Conservation (phyloP, 2,888 invertebrate species). For the Agriopis leucophaearia region DNA sequence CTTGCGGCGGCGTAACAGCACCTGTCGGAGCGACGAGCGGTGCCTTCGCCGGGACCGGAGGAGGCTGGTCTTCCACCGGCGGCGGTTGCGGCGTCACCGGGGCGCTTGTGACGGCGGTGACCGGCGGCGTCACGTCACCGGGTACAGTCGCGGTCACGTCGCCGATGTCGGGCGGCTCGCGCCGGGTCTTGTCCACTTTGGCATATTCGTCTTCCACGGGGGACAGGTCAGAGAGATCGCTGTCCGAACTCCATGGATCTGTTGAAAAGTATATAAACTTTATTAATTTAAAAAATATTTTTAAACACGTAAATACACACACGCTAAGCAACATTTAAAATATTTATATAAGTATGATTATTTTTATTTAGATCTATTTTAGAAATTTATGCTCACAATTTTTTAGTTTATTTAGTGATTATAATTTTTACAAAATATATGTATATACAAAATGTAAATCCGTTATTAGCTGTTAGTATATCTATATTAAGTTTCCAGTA, state of each 20-base stretch:
- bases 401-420: too few species aligned
- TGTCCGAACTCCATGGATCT: slow-evolving; percentile 94
- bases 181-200: slow-evolving; percentile 77
- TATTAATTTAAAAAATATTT: too few species aligned
- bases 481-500: too few species aligned
- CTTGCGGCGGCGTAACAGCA: slow-evolving; percentile 19
- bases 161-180: slow-evolving; percentile 78
- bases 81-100: slow-evolving; percentile 41
- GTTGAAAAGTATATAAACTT: slow-evolving; percentile 11
- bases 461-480: too few species aligned
- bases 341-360: too few species aligned
- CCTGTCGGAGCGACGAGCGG: slow-evolving; percentile 40
- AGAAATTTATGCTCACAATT: too few species aligned
- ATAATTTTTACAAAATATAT: too few species aligned
- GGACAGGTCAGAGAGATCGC: slow-evolving; percentile 94
- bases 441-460: too few species aligned
- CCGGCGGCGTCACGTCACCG: slow-evolving; percentile 46
- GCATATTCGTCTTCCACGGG: slow-evolving; percentile 90
- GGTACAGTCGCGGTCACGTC: slow-evolving; percentile 72
- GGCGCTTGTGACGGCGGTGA: slow-evolving; percentile 33
- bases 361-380: too few species aligned
- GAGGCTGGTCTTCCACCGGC: slow-evolving; percentile 20
- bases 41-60: slow-evolving; percentile 37
- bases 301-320: too few species aligned
- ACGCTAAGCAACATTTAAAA: too few species aligned